phyloP scores from a whole-genome alignment of 2,113 vertebrate species.

The Stegostoma tigrinum region DNA sequence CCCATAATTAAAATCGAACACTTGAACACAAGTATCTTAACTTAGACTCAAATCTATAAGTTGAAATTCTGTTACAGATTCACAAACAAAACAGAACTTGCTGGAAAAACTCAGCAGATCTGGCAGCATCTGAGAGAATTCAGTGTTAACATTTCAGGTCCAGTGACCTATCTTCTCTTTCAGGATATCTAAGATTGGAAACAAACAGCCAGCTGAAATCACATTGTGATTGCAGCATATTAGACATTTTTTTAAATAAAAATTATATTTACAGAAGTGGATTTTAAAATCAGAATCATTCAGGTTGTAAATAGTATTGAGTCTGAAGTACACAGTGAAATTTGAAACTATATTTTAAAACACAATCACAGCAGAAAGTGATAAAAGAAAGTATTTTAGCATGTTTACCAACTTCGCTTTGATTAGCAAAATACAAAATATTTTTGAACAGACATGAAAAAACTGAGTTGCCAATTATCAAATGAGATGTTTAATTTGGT shows the following conservation, averaged over 20 bases:
- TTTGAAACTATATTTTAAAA: background rate
- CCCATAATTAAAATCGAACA: background rate
- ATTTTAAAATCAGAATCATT: background rate
- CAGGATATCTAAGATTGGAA: background rate
- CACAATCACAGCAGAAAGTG: background rate
- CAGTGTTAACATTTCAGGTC: too few species aligned
- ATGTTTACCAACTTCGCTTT: background rate
- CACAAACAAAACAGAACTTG: too few species aligned
- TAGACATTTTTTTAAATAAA: background rate
- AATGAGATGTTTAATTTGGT: background rate
- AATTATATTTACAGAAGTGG: background rate
- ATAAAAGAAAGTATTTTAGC: background rate
- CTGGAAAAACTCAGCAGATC: too few species aligned
- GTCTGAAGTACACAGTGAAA: background rate
- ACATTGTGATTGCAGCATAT: background rate
- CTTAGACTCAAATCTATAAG: background rate
- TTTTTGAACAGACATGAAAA: background rate
- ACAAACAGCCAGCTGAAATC: background rate
- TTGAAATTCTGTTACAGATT: background rate
- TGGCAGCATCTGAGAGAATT: too few species aligned
- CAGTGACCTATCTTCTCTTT: background rate
- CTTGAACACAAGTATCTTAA: background rate
- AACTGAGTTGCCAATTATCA: background rate
- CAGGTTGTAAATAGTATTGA: background rate
- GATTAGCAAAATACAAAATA: conserved; percentile 8